Evolutionary conservation across 2,797 vertebrate genomes (phyloP).

Genomic region (Sphenodon punctatus): DNA sequence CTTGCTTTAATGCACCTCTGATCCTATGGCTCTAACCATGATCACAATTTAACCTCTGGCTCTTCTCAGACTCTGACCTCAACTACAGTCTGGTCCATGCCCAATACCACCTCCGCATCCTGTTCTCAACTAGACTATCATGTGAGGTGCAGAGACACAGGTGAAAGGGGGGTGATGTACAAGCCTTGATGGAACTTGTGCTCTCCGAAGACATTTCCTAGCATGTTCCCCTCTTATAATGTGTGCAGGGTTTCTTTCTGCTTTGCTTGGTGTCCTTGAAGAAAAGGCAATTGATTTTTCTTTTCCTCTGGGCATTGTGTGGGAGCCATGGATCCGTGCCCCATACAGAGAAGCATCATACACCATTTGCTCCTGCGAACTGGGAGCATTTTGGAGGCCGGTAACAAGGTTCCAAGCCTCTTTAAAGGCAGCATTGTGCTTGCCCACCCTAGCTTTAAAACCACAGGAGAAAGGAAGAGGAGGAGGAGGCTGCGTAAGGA

Average conservation of each 20-base stretch:
- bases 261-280: slow-evolving; percentile 49
- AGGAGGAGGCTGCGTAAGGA: too few relatives aligned
- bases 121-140: neutral
- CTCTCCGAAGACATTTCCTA: slow-evolving; percentile 33
- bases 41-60: too few relatives aligned
- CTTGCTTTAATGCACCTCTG: too few relatives aligned
- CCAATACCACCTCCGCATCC: neutral
- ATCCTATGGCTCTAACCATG: too few relatives aligned
- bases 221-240: slow-evolving; percentile 49
- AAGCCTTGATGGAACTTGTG: slow-evolving; percentile 38
- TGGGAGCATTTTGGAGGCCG: neutral
- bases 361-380: slow-evolving; percentile 6
- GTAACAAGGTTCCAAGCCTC: too few relatives aligned
- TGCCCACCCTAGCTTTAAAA: too few relatives aligned
- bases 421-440: too few relatives aligned
- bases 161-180: neutral
- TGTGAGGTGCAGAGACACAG: neutral
- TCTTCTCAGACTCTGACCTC: neutral
- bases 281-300: slow-evolving; percentile 59
- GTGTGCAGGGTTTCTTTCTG: slow-evolving; percentile 52
- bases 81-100: too few relatives aligned
- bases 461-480: too few relatives aligned
- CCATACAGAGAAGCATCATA: neutral
- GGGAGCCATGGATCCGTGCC: slow-evolving; percentile 38
- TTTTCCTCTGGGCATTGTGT: slow-evolving; percentile 49